A percentile compares a stretch with the other conserved stretches of the same genome.
Conservation (phyloP, 2,888 invertebrate genomes). For the Schrankia costaestrigalis region DNA sequence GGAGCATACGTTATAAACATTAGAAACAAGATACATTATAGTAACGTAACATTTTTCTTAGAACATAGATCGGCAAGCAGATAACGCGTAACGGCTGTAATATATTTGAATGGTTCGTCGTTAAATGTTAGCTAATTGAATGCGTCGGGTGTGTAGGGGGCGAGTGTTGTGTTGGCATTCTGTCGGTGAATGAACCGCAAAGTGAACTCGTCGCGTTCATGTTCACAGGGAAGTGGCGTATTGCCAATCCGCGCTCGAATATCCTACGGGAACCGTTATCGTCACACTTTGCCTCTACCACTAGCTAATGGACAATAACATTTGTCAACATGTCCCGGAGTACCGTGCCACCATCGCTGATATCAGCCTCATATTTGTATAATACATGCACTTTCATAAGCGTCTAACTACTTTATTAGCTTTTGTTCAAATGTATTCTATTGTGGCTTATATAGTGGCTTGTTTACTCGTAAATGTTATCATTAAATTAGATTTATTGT, state of each 20-base stretch:
- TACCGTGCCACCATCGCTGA: slow-evolving; percentile 11
- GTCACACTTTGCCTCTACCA: slow-evolving; percentile 40
- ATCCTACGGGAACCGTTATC: slow-evolving; percentile 48
- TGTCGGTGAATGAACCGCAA: slow-evolving; percentile 46
- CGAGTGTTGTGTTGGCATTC: slow-evolving; percentile 28
- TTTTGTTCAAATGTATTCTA: too few relatives aligned
- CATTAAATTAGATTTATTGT: too few relatives aligned
- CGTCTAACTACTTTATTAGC: too few relatives aligned
- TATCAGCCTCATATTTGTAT: slow-evolving; percentile 17
- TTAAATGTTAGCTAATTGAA: slow-evolving; percentile 38
- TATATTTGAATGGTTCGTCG: slow-evolving; percentile 37
- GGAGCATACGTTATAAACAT: slow-evolving; percentile 26
- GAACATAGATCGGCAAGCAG: slow-evolving; percentile 26
- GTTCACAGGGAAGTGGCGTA: slow-evolving; percentile 51
- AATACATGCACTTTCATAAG: background rate
- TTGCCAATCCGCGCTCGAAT: slow-evolving; percentile 53
- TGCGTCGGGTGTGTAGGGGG: slow-evolving; percentile 19
- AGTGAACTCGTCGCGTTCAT: slow-evolving; percentile 22
- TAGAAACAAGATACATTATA: slow-evolving; percentile 16
- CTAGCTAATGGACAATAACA: slow-evolving; percentile 44
- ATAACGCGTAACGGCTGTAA: slow-evolving; percentile 33
- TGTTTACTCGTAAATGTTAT: too few relatives aligned
- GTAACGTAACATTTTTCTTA: slow-evolving; percentile 21
- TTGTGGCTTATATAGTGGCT: too few relatives aligned
- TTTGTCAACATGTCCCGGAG: slow-evolving; percentile 28